A percentile compares a stretch with the other conserved stretches of the same genome.
These are phyloP conservation scores for Tenrec ecaudatus DNA, from an alignment of 2,113 vertebrate species.

Conservation along the genomic window DNA sequence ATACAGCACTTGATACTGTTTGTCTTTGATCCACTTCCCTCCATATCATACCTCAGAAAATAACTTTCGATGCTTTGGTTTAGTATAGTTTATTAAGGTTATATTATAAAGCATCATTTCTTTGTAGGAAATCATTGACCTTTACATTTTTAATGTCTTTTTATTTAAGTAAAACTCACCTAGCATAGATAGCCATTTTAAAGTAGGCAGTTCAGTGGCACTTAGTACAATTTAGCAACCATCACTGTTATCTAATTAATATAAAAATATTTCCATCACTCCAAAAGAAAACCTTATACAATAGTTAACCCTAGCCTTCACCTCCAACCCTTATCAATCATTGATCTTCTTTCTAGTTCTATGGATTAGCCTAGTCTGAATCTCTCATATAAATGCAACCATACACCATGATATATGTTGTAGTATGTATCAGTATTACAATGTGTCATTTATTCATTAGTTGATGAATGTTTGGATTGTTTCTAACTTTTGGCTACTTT, in stretches of 20 bases:
- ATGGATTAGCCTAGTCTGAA: not conserved
- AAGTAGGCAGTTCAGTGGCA: not conserved
- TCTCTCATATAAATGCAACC: conserved; percentile 45
- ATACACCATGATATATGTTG: not conserved
- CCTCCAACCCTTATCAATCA: not conserved
- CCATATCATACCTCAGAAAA: conserved; percentile 38
- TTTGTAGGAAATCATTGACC: not conserved
- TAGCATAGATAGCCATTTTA: conserved; percentile 18
- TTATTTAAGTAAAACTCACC: not conserved
- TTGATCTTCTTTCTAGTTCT: conserved; percentile 17
- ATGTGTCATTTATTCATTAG: conserved; percentile 12
- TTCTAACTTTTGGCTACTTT: not conserved
- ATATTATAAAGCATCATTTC: not conserved
- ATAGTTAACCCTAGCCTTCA: not conserved
- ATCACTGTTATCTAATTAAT: not conserved
- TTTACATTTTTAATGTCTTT: not conserved
- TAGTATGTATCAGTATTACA: conserved; percentile 5
- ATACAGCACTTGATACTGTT: not conserved
- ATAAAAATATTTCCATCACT: conserved; percentile 35
- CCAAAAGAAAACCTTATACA: not conserved
- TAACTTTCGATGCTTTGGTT: conserved; percentile 4
- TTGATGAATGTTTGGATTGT: not conserved
- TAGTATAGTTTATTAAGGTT: not conserved
- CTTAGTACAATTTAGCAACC: not conserved
- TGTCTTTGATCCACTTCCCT: conserved; percentile 30